Percentiles rank a stretch among this genome's conserved stretches.
Conservation (phyloP, 2,888 invertebrate genomes). For the Myopa testacea region DNA sequence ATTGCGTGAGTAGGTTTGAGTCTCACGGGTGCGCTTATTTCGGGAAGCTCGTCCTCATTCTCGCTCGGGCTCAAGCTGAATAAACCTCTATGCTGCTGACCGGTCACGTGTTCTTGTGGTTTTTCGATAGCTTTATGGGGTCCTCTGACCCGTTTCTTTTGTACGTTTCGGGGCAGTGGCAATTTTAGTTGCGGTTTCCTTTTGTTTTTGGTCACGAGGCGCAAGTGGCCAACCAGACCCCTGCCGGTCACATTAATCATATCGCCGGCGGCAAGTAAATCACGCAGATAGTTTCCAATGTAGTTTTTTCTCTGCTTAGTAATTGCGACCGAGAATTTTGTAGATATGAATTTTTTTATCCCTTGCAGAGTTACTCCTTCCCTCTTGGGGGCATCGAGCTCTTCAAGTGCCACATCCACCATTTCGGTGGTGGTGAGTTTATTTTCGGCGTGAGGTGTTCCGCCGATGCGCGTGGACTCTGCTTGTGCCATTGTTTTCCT, state of each 20-base stretch:
- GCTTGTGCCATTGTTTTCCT: neutral
- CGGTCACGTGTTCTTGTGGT: neutral
- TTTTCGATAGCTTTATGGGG: too few species aligned
- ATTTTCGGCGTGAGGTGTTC: neutral
- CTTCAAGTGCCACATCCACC: neutral
- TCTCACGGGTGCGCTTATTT: neutral
- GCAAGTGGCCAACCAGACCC: constrained; percentile 33
- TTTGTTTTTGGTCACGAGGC: neutral
- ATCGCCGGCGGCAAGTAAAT: neutral
- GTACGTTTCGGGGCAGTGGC: too few species aligned
- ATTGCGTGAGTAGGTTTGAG: neutral
- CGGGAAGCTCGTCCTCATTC: neutral
- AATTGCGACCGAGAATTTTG: neutral
- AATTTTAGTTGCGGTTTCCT: neutral
- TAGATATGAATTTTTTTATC: constrained; percentile 35
- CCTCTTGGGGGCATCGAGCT: neutral
- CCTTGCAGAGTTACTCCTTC: constrained; percentile 31
- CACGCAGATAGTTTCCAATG: constrained; percentile 18
- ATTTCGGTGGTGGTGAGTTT: neutral
- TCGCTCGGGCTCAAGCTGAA: neutral
- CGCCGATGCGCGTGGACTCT: constrained; percentile 16
- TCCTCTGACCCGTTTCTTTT: too few species aligned
- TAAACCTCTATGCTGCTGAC: neutral
- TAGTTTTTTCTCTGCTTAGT: neutral
- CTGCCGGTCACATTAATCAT: constrained; percentile 34